Evolutionary conservation across 2,797 vertebrate genomes (phyloP).

Genomic region (Clarias platycephalus): DNA sequence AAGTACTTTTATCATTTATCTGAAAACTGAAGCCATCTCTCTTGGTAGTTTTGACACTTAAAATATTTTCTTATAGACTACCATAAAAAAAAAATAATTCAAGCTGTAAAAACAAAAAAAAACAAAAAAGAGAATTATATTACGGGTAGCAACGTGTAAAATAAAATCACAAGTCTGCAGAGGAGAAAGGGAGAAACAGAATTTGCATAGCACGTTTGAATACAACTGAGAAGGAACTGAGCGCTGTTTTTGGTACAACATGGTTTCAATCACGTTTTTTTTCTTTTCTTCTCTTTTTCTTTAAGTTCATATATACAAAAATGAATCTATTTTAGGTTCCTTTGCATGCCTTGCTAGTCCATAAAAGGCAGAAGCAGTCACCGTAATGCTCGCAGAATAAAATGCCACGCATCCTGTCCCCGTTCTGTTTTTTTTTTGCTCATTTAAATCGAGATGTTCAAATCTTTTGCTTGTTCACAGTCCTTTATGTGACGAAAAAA

Average conservation of each 20-base stretch:
- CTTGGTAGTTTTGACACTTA: slow-evolving; percentile 80
- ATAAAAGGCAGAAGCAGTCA: slow-evolving; percentile 63
- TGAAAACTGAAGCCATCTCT: slow-evolving; percentile 78
- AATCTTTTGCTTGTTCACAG: slow-evolving; percentile 48
- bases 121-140: slow-evolving; percentile 76
- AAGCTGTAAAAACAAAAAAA: slow-evolving; percentile 82
- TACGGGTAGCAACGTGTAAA: slow-evolving; percentile 80
- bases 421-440: slow-evolving; percentile 51
- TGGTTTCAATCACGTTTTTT: slow-evolving; percentile 76
- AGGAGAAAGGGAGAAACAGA: slow-evolving; percentile 75
- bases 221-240: slow-evolving; percentile 77
- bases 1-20: slow-evolving; percentile 76
- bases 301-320: slow-evolving; percentile 84
- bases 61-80: slow-evolving; percentile 77
- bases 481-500: slow-evolving; percentile 59
- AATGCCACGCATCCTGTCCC: slow-evolving; percentile 56
- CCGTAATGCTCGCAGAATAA: slow-evolving; percentile 65
- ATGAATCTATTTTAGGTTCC: slow-evolving; percentile 69
- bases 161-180: slow-evolving; percentile 73
- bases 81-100: slow-evolving; percentile 67
- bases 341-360: slow-evolving; percentile 64
- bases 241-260: slow-evolving; percentile 87
- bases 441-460: slow-evolving; percentile 56
- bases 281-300: slow-evolving; percentile 73
- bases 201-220: slow-evolving; percentile 96